Evolutionary conservation across 2,888 invertebrate genomes (phyloP), one percentile per base, ranked within the genome.

Genomic region (Phyto melanocephala): DNA sequence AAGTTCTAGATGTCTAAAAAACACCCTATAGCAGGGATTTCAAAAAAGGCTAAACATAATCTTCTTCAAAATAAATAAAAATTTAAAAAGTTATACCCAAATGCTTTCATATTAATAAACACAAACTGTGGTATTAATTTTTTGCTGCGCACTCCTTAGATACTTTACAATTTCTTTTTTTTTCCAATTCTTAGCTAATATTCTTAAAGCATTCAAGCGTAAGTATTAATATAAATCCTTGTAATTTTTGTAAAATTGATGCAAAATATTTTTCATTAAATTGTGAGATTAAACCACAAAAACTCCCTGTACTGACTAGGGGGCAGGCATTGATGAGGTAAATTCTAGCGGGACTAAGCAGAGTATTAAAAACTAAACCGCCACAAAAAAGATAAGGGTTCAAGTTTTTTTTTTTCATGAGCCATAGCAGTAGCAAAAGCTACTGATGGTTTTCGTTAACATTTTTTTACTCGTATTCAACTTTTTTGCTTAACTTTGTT

Each of bases 381-480:
- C 76, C 63, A 77, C 67, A 80, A 76, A 75, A 80, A 83, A 81
- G 75, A 80, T 75, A 80, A 75, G 65, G 75, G 58, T 70, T 65
- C 37, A 37, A 65, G 11, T 37, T 40, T 15, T 13, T 40, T 74
- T 15, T 13, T 40, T 74, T 79, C 28, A 56, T 54, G 68, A 67
- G 62, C 2, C 35, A 40, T 62, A 56, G 45, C 24, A 60, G 45
- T 54, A 3, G 28, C 13, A 68, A 40, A n/a, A 52, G 37, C 47
- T 50, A 24, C 35, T 37, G 45, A 42, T 45, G 24, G 8, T 47
- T 28, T 47, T 24, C 8, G 17, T 45, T 35, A 8, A 2, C 10
- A 24, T 8, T n/a, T 4, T 74, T 22, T 67, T n/a, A n/a, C n/a
- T n/a, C n/a, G n/a, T n/a, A n/a, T n/a, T n/a, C n/a, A n/a, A n/a